Conservation (phyloP, 2,888 invertebrate species). For the Drosophila leonis region DNA sequence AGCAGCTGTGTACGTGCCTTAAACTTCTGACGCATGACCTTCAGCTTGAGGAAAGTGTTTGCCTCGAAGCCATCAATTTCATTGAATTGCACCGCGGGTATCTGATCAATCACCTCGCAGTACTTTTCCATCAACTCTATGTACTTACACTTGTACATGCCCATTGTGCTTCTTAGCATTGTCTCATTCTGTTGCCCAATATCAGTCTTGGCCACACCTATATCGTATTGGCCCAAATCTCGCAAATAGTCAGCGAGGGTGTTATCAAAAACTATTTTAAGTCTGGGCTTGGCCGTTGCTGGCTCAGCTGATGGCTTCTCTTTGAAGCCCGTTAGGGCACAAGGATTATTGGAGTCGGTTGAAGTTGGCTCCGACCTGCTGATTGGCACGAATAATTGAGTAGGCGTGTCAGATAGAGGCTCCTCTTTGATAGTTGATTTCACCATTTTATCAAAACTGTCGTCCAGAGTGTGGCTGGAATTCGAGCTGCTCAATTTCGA, state of each 20-base stretch:
- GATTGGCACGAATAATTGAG: neutral
- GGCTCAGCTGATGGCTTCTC: neutral
- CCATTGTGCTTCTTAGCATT: conserved; percentile 65
- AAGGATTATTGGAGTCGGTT: neutral
- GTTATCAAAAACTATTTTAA: conserved; percentile 79
- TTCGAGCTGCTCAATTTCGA: conserved; percentile 20
- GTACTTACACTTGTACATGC: conserved; percentile 86
- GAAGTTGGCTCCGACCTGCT: neutral
- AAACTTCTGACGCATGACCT: conserved; percentile 87
- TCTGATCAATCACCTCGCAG: conserved; percentile 88
- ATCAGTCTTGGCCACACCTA: conserved; percentile 56
- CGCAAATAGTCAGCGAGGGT: conserved; percentile 76
- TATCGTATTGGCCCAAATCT: conserved; percentile 76
- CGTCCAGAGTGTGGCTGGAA: conserved; percentile 31
- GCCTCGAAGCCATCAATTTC: conserved; percentile 88
- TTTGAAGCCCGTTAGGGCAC: neutral
- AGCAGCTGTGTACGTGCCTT: conserved; percentile 87
- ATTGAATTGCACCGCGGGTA: conserved; percentile 88
- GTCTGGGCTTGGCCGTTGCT: conserved; percentile 46
- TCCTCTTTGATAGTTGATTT: conserved; percentile 17
- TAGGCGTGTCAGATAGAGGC: conserved; percentile 1
- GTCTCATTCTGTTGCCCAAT: conserved; percentile 61
- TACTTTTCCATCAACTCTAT: conserved; percentile 89
- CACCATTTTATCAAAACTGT: conserved; percentile 52
- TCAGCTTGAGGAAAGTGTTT: conserved; percentile 87